Conservation (phyloP, 2,113 vertebrate genomes). For the Glaucomys volans region DNA sequence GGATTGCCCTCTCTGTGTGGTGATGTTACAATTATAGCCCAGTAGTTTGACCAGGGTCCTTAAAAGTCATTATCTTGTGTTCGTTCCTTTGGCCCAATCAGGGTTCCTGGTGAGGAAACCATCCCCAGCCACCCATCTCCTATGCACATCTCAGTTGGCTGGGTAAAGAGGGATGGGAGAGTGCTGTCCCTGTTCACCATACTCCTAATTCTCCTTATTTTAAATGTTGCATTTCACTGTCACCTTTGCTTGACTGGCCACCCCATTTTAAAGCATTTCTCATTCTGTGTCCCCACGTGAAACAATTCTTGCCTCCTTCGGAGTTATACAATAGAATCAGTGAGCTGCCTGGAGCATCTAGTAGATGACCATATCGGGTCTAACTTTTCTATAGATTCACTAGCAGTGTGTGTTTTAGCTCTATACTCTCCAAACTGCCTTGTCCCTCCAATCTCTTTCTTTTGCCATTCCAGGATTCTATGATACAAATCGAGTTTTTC, state of each 20-base stretch:
- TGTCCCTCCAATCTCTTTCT: neutral
- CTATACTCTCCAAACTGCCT: neutral
- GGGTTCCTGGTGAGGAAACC: neutral
- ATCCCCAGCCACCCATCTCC: neutral
- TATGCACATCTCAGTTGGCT: neutral
- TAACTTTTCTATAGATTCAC: neutral
- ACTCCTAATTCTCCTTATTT: neutral
- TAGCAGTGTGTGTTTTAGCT: neutral
- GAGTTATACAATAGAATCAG: neutral
- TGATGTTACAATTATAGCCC: neutral
- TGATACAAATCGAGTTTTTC: neutral
- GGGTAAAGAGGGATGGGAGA: neutral
- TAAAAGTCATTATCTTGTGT: neutral
- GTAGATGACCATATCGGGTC: neutral
- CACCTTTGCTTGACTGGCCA: neutral
- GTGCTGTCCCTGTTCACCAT: neutral
- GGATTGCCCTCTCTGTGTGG: neutral
- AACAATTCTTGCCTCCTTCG: neutral
- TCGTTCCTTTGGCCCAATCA: neutral
- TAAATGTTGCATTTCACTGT: neutral
- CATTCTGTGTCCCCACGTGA: neutral
- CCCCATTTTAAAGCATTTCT: neutral
- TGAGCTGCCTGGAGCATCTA: neutral
- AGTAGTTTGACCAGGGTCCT: neutral
- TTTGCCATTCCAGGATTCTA: neutral